Base-by-base conservation (phyloP, 2,888 invertebrate species). In the Eulithis testata region DNA sequence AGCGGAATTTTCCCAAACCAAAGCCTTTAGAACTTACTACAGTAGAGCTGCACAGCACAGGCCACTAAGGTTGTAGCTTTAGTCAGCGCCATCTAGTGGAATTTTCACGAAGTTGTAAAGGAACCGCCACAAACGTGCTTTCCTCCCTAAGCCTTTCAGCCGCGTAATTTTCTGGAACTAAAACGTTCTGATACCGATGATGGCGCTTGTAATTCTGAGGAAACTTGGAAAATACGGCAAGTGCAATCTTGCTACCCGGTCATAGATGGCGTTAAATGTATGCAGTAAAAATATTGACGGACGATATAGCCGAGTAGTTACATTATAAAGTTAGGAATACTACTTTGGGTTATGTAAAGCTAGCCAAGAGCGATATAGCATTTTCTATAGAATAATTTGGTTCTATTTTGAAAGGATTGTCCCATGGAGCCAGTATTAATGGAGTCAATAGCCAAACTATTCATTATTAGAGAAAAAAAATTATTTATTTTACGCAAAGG, bases 1-100 rank as follows among this genome's bases (percentile, higher is more conserved):
- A 31, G 31, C 31, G 31, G 31, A 31, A 31, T 31, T 31, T 31
- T 31, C 31, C 4, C 31, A 6, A 31, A 31, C 5, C 6, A 31
- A 4, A 6, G 31, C 6, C 6, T 31, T 31, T 21, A 21, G 21
- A 21, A 21, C 21, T 21, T 21, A 21, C 21, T 21, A 21, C 21
- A 21, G 21, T 2, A 21, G 21, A 21, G 21, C 21, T 21, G 2
- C 21, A 21, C 21, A 21, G 21, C 21, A 21, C 21, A 21, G 21
- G 21, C 9, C n/a, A n/a, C 8, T 3, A 27, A 50, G 21, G 50
- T 8, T 14, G 47, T 14, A 51, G 27, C 4, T 51, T 31, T 11
- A 51, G 27, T 11, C 3, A 49, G 61, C 54, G 62, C 66, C 62
- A 66, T 37, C 66, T 59, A 21, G 7, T 55, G 47, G 40, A 45